Percentiles rank a stretch among this genome's conserved stretches.
Evolutionary conservation across 1,140 invertebrate genomes (phyloP).

Genomic region (Formica exsecta): DNA sequence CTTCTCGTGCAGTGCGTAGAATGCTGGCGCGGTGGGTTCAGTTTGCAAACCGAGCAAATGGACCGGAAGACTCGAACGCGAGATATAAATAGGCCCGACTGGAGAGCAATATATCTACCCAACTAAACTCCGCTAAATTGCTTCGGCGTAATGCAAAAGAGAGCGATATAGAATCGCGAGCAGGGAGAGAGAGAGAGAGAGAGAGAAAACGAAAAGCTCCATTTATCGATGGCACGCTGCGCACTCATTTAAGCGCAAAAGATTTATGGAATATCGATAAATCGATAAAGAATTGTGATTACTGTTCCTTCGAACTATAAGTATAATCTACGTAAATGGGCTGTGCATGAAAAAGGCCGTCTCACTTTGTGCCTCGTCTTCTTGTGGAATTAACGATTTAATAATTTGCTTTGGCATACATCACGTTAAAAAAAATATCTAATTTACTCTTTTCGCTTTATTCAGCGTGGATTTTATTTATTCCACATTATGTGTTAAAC

Average conservation of each 20-base stretch:
- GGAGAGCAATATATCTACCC: slow-evolving; percentile 59
- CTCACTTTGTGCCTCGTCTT: neutral
- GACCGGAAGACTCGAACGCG: slow-evolving; percentile 78
- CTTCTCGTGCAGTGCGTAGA: slow-evolving; percentile 44
- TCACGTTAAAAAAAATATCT: neutral
- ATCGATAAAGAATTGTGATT: slow-evolving; percentile 51
- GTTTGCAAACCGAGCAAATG: slow-evolving; percentile 86
- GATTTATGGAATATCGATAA: slow-evolving; percentile 64
- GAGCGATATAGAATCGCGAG: slow-evolving; percentile 35
- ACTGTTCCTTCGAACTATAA: slow-evolving; percentile 21
- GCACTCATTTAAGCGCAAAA: slow-evolving; percentile 48
- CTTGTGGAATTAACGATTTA: neutral
- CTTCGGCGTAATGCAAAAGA: slow-evolving; percentile 47
- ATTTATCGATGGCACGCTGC: slow-evolving; percentile 58
- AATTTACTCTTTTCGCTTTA: neutral
- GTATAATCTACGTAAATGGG: neutral
- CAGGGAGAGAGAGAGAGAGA: neutral
- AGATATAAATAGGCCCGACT: slow-evolving; percentile 68
- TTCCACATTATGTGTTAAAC: neutral
- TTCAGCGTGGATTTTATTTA: neutral
- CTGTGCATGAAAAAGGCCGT: neutral
- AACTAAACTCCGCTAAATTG: slow-evolving; percentile 62
- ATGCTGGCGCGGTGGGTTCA: slow-evolving; percentile 59
- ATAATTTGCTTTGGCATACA: neutral
- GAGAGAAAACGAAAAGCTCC: slow-evolving; percentile 12